Evolutionary conservation across 1,140 invertebrate species (phyloP), one percentile per base, ranked within the genome.

Genomic region (Apis laboriosa): DNA sequence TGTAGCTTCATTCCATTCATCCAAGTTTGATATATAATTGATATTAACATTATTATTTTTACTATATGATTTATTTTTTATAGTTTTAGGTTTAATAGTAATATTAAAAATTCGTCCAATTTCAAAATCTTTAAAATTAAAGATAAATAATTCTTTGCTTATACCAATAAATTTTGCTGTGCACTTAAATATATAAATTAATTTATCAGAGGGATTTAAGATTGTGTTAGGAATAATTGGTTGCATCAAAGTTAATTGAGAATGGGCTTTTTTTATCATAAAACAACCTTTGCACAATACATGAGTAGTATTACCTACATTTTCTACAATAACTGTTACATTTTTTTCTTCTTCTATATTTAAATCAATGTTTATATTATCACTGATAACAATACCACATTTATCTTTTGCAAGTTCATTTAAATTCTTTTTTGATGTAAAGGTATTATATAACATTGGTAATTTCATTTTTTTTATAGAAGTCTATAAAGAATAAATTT

Each of bases 111-210:
- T 91, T 19, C 95, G 93, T 55, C 94, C 95, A 75, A 97, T 95
- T 84, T 94, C 92, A 89, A 95, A 96, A 79, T 87, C 85, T 84
- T 93, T 93, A 90, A 96, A 97, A 86, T 87, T 90, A 76, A 95
- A 96, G 55, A 95, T 88, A 66, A 96, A 93, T 11, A 95, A 83
- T 92, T 97, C 96, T 53, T 94, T 93, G 1, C 95, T 95, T 51
- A 88, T 89, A 8, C 97, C 97, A 71, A 96, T 88, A 73, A 94
- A 95, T 92, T 93, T 95, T 1, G 94, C 94, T 55, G 90, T 92
- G 84, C 94, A 95, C 72, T 89, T 88, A 80, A 95, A 94, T 53
- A 85, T 77, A 77, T 95, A 94, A 9, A 80, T 83, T 17, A 94
- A 75, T 67, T 64, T 87, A 71, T 93, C 85, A 1, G 80, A 80